Percentiles rank a stretch among this genome's conserved stretches.
These are phyloP conservation scores for Ectemnius lituratus DNA, from an alignment of 2,888 invertebrate species.

Conservation along the genomic window DNA sequence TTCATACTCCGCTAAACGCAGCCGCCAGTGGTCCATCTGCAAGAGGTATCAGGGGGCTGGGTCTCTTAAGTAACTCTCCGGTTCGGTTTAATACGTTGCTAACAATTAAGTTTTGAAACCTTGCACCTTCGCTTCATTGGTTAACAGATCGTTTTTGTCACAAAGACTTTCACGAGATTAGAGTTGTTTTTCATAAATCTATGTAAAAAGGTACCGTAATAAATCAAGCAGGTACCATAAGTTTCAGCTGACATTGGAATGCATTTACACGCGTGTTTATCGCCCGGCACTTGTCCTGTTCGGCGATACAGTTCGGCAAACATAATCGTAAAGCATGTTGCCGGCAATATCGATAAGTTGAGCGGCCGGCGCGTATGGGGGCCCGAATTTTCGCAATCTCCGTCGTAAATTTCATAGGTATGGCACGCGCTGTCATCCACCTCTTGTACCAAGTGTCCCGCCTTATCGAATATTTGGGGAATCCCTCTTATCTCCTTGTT, in stretches of 20 bases:
- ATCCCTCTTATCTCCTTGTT: slow-evolving; percentile 37
- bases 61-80: slow-evolving; percentile 41
- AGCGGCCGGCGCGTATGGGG: slow-evolving; percentile 18
- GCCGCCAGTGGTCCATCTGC: slow-evolving; percentile 43
- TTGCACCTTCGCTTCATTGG: background rate
- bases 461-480: slow-evolving; percentile 50
- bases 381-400: slow-evolving; percentile 35
- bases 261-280: too few relatives aligned
- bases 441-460: slow-evolving; percentile 19
- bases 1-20: slow-evolving; percentile 56
- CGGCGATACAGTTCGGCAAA: background rate
- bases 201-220: too few relatives aligned
- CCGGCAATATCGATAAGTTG: slow-evolving; percentile 35
- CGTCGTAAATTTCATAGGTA: slow-evolving; percentile 34
- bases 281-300: background rate
- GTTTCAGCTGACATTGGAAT: too few relatives aligned
- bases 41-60: slow-evolving; percentile 24
- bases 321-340: slow-evolving; percentile 11
- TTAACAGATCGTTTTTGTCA: background rate
- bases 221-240: too few relatives aligned
- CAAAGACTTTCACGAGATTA: background rate
- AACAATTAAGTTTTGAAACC: background rate
- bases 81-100: slow-evolving; percentile 4
- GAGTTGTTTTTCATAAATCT: background rate
- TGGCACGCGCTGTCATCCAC: slow-evolving; percentile 11